Conservation (phyloP, 2,888 invertebrate genomes). For the Drosophila seclusa region DNA sequence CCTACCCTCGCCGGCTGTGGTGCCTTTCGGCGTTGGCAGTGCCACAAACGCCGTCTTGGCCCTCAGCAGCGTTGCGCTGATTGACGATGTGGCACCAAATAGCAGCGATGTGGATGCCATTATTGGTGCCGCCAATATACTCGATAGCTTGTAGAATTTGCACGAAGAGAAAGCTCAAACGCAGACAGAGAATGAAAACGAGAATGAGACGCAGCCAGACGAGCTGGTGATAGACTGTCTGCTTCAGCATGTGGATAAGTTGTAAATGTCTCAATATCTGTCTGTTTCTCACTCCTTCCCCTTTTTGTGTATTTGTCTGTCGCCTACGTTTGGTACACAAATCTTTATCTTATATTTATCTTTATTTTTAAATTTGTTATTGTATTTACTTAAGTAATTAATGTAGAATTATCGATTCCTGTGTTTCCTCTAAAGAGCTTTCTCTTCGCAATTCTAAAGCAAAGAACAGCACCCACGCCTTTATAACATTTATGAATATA, state of each 20-base stretch:
- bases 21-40: slow-evolving; percentile 43
- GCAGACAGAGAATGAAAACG: slow-evolving; percentile 21
- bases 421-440: slow-evolving; percentile 33
- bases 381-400: slow-evolving; percentile 39
- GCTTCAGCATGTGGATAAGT: slow-evolving; percentile 79
- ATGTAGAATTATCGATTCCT: slow-evolving; percentile 4
- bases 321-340: background rate
- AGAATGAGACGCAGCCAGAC: slow-evolving; percentile 33
- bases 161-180: slow-evolving; percentile 79
- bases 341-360: background rate
- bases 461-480: slow-evolving; percentile 24
- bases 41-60: slow-evolving; percentile 44
- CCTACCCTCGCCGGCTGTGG: slow-evolving; percentile 71
- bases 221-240: slow-evolving; percentile 71
- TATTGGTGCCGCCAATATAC: slow-evolving; percentile 82
- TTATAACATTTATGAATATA: background rate
- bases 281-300: background rate
- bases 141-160: slow-evolving; percentile 84
- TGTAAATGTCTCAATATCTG: slow-evolving; percentile 48
- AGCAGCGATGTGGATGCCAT: slow-evolving; percentile 81
- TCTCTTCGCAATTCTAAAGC: slow-evolving; percentile 51
- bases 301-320: slow-evolving; percentile 1
- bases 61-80: slow-evolving; percentile 65
- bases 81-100: slow-evolving; percentile 66
- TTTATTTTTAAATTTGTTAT: slow-evolving; percentile 14